Percentiles rank a stretch among this genome's conserved stretches.
phyloP scores from a whole-genome alignment of 1,140 invertebrate species.

The Potamilus streckersoni region DNA sequence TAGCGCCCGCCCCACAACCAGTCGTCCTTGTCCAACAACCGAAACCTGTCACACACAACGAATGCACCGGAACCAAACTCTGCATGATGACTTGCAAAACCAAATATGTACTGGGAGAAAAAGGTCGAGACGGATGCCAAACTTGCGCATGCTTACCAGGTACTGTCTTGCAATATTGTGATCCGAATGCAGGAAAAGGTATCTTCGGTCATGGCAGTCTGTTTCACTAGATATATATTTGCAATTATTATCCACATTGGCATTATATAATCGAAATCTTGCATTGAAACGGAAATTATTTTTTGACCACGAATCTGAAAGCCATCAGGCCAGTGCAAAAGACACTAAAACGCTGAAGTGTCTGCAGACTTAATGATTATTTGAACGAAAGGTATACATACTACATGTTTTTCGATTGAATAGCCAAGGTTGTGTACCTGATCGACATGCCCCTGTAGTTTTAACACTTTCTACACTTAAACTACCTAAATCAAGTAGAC shows the following conservation, averaged over 20 bases:
- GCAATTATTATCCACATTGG: background rate
- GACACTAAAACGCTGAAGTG: too few relatives aligned
- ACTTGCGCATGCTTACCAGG: constrained; percentile 40
- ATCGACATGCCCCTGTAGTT: too few relatives aligned
- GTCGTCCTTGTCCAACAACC: background rate
- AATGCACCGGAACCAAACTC: constrained; percentile 39
- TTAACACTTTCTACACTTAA: too few relatives aligned
- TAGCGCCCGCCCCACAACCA: background rate
- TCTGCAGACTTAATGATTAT: too few relatives aligned
- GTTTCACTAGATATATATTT: background rate
- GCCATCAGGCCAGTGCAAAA: too few relatives aligned
- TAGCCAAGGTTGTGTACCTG: too few relatives aligned
- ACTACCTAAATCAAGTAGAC: too few relatives aligned
- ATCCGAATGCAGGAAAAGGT: background rate
- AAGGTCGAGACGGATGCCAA: constrained; percentile 39
- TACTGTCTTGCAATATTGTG: constrained; percentile 1
- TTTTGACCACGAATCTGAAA: background rate
- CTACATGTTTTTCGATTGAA: too few relatives aligned
- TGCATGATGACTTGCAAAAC: constrained; percentile 43
- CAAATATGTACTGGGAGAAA: constrained; percentile 30
- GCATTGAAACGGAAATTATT: background rate
- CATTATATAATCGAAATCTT: background rate
- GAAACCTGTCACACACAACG: constrained; percentile 20
- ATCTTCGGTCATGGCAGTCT: background rate
- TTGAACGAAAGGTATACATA: too few relatives aligned